Percentiles rank a stretch among this genome's conserved stretches.
Evolutionary conservation across 2,113 vertebrate species (phyloP).

Genomic region (Tachysurus fulvidraco): DNA sequence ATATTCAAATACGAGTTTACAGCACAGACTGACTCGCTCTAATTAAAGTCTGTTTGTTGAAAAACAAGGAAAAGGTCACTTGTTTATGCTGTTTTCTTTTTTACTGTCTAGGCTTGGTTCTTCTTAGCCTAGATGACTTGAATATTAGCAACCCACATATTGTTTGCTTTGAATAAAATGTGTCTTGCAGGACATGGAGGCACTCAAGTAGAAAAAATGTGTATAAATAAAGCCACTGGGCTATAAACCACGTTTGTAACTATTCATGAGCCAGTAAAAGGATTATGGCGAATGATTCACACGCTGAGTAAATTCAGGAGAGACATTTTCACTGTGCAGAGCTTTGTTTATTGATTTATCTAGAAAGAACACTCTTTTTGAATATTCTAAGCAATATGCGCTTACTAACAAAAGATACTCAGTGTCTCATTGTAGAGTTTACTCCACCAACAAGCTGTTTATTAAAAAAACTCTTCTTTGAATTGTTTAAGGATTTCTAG

Average conservation of each 20-base stretch:
- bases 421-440: not conserved
- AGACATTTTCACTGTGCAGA: not conserved
- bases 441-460: not conserved
- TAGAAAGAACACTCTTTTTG: not conserved
- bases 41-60: slow-evolving; percentile 42
- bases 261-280: slow-evolving; percentile 32
- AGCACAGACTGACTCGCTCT: not conserved
- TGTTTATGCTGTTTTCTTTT: slow-evolving; percentile 5
- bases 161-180: slow-evolving; percentile 11
- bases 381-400: not conserved
- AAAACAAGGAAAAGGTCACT: slow-evolving; percentile 26
- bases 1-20: slow-evolving; percentile 32
- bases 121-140: not conserved
- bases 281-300: slow-evolving; percentile 20
- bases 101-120: not conserved
- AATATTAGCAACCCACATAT: slow-evolving; percentile 12
- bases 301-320: slow-evolving; percentile 12
- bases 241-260: slow-evolving; percentile 25
- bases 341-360: not conserved
- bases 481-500: not conserved
- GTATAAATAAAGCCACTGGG: slow-evolving; percentile 7
- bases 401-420: not conserved
- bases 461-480: not conserved
- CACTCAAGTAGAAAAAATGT: not conserved
- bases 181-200: not conserved